phyloP scores from a whole-genome alignment of 2,888 invertebrate genomes.

The Drosophila kanekoi region DNA sequence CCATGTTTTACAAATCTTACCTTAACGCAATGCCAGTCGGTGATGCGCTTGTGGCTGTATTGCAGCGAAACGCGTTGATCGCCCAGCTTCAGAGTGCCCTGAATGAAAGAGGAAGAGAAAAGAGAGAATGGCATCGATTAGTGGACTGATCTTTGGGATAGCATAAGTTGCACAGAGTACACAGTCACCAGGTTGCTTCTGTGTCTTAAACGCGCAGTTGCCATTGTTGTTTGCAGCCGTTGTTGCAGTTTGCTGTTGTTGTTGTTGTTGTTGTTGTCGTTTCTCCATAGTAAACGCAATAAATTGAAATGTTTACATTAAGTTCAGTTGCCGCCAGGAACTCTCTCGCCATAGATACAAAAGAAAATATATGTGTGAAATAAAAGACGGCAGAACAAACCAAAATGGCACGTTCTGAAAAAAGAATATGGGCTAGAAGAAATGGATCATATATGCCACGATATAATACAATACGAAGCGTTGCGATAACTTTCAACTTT shows the following conservation, averaged over 20 bases:
- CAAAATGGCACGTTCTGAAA: constrained; percentile 9
- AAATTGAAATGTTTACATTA: constrained; percentile 45
- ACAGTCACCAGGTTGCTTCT: constrained; percentile 82
- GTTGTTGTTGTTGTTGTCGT: constrained; percentile 27
- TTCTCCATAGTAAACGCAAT: constrained; percentile 36
- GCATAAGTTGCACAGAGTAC: constrained; percentile 79
- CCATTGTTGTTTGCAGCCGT: constrained; percentile 25
- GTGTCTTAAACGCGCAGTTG: constrained; percentile 62
- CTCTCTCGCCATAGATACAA: not conserved
- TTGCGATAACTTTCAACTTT: constrained; percentile 3
- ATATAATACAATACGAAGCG: constrained; percentile 11
- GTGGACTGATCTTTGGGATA: constrained; percentile 39
- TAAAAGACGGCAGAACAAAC: constrained; percentile 1
- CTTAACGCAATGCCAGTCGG: constrained; percentile 89
- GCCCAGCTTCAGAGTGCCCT: constrained; percentile 90
- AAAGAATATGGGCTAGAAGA: constrained; percentile 8
- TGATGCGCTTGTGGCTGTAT: constrained; percentile 88
- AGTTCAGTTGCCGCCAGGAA: constrained; percentile 38
- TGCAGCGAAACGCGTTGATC: constrained; percentile 91
- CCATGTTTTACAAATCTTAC: constrained; percentile 79
- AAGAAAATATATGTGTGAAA: not conserved
- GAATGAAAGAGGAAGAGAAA: constrained; percentile 87
- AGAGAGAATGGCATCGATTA: constrained; percentile 80
- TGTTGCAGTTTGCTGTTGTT: constrained; percentile 24
- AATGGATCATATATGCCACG: constrained; percentile 12